Base-by-base conservation (phyloP, 2,113 vertebrate genomes). In the Artemisiospiza belli region DNA sequence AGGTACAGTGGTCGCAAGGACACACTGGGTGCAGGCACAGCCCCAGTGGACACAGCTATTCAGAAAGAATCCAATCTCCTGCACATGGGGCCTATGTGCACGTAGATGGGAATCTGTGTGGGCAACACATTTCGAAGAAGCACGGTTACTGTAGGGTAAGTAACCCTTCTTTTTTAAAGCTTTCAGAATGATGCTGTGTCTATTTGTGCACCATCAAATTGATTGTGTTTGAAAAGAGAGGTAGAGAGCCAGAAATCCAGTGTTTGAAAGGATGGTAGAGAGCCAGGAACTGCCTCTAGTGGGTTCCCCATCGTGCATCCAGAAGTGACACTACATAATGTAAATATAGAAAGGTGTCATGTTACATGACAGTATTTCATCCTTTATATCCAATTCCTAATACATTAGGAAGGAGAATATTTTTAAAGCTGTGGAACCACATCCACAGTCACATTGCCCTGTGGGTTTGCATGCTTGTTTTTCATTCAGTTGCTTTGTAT, bases 1-100 rank as follows among this genome's bases (percentile, higher is more conserved):
- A 97, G 96, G 96, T 97, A 96, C 96, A 97, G 96, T 97, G 96
- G 96, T 97, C 96, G 95, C 96, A 97, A 97, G 96, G 96, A 97
- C 96, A 97, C 96, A 97, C 96, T 96, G 96, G 95, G 95, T 97
- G 96, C 96, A 97, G 96, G 96, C 95, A 97, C 96, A 95, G 96
- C 96, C 96, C 96, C 96, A 96, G 96, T 97, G 96, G 96, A 96
- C 96, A 97, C 96, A 96, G 95, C 96, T 97, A 95, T 97, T 97
- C 96, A 97, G 96, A 97, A 97, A 97, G 96, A 97, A 96, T 96
- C 96, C 96, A 97, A 94, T 92, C 96, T 97, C 95, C 96, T 89
- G 96, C 96, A 97, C 96, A 97, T 84, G 96, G 91, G 96, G 96
- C 95, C 91, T 96, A 80, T 97, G 96, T 97, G 96, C 96, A 97